These are phyloP conservation scores for Rhagophthalmus giganteus DNA, from an alignment of 2,888 invertebrate species.

Conservation along the genomic window DNA sequence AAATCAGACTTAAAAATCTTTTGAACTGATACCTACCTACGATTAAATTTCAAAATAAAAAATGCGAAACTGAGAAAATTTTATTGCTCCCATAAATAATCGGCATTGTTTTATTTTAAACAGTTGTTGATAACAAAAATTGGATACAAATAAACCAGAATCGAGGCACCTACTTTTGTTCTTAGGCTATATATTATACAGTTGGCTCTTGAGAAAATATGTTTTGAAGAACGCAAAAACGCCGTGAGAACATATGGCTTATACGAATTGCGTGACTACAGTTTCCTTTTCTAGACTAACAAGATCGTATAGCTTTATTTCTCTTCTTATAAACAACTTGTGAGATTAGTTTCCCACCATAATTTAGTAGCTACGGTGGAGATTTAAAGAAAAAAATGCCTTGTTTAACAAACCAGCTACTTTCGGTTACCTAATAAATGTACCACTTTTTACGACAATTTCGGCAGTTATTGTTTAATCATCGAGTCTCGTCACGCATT, in stretches of 20 bases:
- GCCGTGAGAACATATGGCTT: conserved; percentile 28
- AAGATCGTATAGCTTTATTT: conserved; percentile 5
- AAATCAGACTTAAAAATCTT: not conserved
- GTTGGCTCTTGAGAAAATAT: conserved; percentile 26
- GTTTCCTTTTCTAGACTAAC: conserved; percentile 10
- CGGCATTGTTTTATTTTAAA: too few species aligned
- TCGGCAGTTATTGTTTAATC: conserved; percentile 6
- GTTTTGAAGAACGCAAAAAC: conserved; percentile 24
- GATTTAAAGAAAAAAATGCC: conserved; percentile 12
- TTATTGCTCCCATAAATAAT: too few species aligned
- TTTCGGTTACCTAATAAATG: conserved; percentile 5
- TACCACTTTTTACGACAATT: conserved; percentile 5
- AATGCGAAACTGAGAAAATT: not conserved
- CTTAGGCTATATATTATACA: conserved; percentile 13
- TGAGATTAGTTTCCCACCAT: conserved; percentile 17
- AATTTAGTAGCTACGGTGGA: conserved; percentile 10
- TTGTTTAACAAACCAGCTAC: conserved; percentile 12
- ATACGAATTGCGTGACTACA: conserved; percentile 20
- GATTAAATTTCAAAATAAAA: not conserved
- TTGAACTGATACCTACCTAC: not conserved
- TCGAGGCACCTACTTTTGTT: conserved; percentile 6
- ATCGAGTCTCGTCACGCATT: conserved; percentile 9
- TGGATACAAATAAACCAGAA: not conserved
- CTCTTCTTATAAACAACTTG: conserved; percentile 5
- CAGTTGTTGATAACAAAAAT: conserved; percentile 2